Evolutionary conservation across 2,113 vertebrate species (phyloP).

Genomic region (Pogona vitticeps): DNA sequence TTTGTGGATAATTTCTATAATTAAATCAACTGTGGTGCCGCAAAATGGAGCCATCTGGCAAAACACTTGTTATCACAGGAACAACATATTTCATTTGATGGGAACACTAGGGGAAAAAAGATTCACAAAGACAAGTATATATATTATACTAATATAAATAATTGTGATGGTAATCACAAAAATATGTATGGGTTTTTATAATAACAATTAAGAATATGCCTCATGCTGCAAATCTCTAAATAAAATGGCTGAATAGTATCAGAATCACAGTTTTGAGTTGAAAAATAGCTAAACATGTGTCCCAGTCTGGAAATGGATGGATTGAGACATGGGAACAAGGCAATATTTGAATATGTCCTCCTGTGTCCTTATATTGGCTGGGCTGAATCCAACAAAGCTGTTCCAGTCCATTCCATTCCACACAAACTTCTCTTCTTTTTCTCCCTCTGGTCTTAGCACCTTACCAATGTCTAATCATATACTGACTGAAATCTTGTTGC

Average conservation of each 20-base stretch:
- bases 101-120: neutral
- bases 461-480: too few species aligned
- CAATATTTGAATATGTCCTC: too few species aligned
- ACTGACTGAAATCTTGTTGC: too few species aligned
- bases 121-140: neutral
- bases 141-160: neutral
- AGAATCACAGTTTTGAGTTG: neutral
- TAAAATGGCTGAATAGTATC: neutral
- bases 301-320: too few species aligned
- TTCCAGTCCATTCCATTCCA: too few species aligned
- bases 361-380: too few species aligned
- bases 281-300: neutral
- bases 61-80: neutral
- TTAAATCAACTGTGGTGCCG: neutral
- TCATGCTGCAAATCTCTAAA: neutral
- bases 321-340: too few species aligned
- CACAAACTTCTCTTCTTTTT: too few species aligned
- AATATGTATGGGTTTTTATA: neutral
- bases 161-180: neutral
- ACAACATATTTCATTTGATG: neutral
- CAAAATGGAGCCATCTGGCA: neutral
- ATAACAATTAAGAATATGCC: neutral
- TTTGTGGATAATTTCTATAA: conserved; percentile 4
- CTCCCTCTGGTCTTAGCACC: too few species aligned
- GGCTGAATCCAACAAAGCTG: too few species aligned